Base-by-base conservation (phyloP, 2,888 invertebrate genomes). In the Epistrophe grossulariae region DNA sequence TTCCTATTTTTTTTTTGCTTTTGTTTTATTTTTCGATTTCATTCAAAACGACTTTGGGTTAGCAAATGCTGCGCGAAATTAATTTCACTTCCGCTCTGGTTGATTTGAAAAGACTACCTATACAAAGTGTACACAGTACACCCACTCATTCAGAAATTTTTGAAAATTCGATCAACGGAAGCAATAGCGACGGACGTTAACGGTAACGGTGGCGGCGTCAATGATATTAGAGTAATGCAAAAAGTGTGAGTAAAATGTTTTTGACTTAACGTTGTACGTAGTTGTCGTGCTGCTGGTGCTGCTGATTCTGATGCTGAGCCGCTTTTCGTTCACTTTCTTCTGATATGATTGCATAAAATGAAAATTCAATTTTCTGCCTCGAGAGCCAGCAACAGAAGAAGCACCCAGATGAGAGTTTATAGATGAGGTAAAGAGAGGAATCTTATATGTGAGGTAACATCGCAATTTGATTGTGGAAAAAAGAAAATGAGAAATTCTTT, bases 321-420 rank as follows among this genome's bases (percentile, higher is more conserved):
- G 66, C 48, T 50, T 50, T 50, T 55, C 40, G 52, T 70, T 81
- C 73, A 73, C 74, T 74, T 79, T 87, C 82, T 79, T 82, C 43
- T n/a, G n/a, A 55, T 70, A 52, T 87, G 79, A 87, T 87, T 87
- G 72, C 87, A 83, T 83, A 87, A 87, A 87, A 87, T 83, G 76
- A 83, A 87, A 87, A 87, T 87, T 87, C 77, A 87, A 87, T 87
- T 87, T 87, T 87, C 83, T 76, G 72, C 87, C 76, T 83, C 15
- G 71, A 55, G 76, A 55, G 11, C 24, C 38, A 55, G 38, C 70
- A 55, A 38, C 19, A 55, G 55, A 38, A 40, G 50, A 52, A 35
- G 19, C 64, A 31, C 4, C 55, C 28, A 31, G 15, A 59, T 59
- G 35, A 24, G 19, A 24, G 40, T 19, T n/a, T n/a, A 8, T 1